These are phyloP conservation scores for Parazoanthus darwini DNA, from an alignment of 92 coral and sea anemone species.

Conservation along the genomic window DNA sequence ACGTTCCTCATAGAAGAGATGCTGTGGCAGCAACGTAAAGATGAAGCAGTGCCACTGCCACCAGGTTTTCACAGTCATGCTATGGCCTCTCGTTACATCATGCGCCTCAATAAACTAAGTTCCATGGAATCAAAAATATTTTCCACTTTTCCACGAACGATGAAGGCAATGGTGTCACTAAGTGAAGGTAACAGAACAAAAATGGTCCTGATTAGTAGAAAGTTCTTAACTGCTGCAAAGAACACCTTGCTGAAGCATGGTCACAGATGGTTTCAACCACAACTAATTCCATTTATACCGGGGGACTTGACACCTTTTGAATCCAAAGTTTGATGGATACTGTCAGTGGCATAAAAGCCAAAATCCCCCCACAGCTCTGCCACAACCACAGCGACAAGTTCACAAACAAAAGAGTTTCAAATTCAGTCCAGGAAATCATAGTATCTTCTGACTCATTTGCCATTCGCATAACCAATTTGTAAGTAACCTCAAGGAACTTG, in stretches of 20 bases:
- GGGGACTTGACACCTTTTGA: constrained; percentile 13
- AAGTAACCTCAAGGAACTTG: constrained; percentile 28
- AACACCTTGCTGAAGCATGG: constrained; percentile 35
- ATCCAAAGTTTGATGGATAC: constrained; percentile 12
- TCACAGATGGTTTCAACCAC: constrained; percentile 30
- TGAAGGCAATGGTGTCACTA: constrained; percentile 28
- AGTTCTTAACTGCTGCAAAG: constrained; percentile 10
- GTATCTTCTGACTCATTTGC: neutral
- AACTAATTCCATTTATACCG: constrained; percentile 22
- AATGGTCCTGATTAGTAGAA: neutral
- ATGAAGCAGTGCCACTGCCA: constrained; percentile 18
- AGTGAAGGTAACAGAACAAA: neutral
- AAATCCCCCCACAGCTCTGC: constrained; percentile 20
- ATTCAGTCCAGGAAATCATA: neutral
- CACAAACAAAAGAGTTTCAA: neutral
- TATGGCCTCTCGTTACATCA: constrained; percentile 20
- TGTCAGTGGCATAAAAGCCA: constrained; percentile 14
- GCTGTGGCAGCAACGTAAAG: constrained; percentile 34
- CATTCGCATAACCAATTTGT: neutral
- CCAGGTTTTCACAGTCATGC: constrained; percentile 34
- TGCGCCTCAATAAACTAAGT: neutral
- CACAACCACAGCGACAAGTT: neutral
- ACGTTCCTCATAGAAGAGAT: constrained; percentile 21
- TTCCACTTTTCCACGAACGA: constrained; percentile 20
- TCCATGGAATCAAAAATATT: constrained; percentile 16